Evolutionary conservation across 2,113 vertebrate species (phyloP).

Genomic region (Anguilla japonica): DNA sequence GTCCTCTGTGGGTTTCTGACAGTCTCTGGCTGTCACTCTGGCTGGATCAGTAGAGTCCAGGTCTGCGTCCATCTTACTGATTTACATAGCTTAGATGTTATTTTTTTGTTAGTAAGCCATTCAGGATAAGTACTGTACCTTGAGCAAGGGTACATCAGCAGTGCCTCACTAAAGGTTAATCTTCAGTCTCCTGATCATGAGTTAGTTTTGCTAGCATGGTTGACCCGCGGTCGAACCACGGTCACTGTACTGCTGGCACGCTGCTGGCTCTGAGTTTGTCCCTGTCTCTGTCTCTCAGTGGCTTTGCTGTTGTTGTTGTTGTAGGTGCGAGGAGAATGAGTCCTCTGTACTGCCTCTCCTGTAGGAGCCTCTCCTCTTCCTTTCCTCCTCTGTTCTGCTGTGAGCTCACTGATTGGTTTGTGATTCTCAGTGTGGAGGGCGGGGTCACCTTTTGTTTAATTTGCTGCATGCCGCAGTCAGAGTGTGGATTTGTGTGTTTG

Average conservation of each 20-base stretch:
- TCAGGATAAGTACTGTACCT: not conserved
- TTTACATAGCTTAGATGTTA: not conserved
- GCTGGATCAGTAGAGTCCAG: not conserved
- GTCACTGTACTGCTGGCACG: not conserved
- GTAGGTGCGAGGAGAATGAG: constrained; percentile 85
- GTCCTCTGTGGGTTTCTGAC: not conserved
- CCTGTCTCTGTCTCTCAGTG: constrained; percentile 68
- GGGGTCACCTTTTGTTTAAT: constrained; percentile 42
- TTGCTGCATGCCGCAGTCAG: constrained; percentile 63
- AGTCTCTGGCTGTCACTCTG: not conserved
- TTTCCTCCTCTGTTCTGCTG: not conserved
- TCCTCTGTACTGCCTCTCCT: constrained; percentile 72
- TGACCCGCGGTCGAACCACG: not conserved
- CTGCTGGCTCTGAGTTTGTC: constrained; percentile 24
- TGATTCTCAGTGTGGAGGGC: constrained; percentile 45
- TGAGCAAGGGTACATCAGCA: no score
- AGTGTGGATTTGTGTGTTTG: not conserved
- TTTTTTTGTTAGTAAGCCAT: not conserved
- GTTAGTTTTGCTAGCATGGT: not conserved
- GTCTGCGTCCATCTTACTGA: not conserved
- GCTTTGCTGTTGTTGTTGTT: constrained; percentile 70
- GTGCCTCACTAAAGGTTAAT: no score
- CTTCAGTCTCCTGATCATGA: not conserved
- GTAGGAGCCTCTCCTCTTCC: not conserved
- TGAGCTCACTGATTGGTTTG: constrained; percentile 43